Evolutionary conservation across 2,797 vertebrate species (phyloP), one percentile per base, ranked within the genome.

Genomic region (Syngnathus rostellatus): DNA sequence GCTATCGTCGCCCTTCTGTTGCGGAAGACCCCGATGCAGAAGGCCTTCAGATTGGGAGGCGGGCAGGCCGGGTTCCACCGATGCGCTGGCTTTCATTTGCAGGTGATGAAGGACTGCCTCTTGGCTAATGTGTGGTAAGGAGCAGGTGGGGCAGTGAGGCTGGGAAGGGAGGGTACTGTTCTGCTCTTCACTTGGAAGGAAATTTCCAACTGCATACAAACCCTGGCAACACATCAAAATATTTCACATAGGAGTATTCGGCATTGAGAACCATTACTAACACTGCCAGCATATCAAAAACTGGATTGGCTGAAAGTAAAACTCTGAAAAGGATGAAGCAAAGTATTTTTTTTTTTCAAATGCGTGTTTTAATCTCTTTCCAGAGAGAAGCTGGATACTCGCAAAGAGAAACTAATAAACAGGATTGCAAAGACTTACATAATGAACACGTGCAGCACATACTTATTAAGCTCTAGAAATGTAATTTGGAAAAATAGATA

Each of bases 141-240:
- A 92, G 68, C 92, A 91, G 31, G 93, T 82, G 12, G 90, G 86
- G 54, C 91, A 91, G 76, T 88, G 91, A 61, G 89, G 81, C 71
- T 84, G 86, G 43, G 87, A 85, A 65, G 86, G 86, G 51, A 78
- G 83, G 11, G 72, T 72, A 65, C 73, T 79, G 70, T 76, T 77
- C 37, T 86, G 85, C n/a, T 97, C 94, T 3, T 98, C 94, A 54
- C 90, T 94, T 1, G 95, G 92, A 75, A 95, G 90, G 77, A 99
- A 99, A 78, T 98, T 99, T 58, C 95, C 95, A 55, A 99, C 96
- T 40, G 96, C 97, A 75, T 96, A 97, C 51, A 96, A 79, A 3
- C 95, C 95, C 97, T 99, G 74, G 23, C 57, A 72, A 82, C 71
- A 90, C 6, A 89, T 6, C 78, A 82, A 41, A 72, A 17, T 21